Evolutionary conservation across 2,797 vertebrate genomes (phyloP).

Genomic region (Zalophus californianus): DNA sequence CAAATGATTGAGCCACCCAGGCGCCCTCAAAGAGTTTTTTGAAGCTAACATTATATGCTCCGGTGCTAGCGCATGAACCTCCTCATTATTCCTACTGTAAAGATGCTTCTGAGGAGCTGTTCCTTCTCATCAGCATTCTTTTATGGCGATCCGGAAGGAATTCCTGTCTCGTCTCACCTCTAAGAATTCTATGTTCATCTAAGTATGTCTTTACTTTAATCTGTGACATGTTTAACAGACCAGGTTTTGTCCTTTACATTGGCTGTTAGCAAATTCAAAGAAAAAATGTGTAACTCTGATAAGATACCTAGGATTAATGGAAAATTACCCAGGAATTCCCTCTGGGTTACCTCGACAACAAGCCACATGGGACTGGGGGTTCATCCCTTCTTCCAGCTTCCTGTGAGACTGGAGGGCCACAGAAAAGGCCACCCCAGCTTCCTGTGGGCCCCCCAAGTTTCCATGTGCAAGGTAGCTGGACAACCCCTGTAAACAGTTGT

Average conservation of each 20-base stretch:
- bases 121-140: neutral
- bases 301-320: neutral
- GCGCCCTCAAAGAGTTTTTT: no score
- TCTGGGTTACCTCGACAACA: neutral
- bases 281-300: neutral
- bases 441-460: neutral
- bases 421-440: neutral
- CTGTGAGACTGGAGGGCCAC: neutral
- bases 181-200: neutral
- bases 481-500: neutral
- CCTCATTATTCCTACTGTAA: fast-evolving
- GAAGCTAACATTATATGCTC: no score
- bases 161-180: neutral
- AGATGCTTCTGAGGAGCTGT: neutral
- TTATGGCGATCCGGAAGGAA: neutral
- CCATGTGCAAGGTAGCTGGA: neutral
- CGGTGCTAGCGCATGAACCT: neutral
- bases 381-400: neutral
- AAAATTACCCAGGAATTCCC: neutral
- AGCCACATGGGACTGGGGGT: neutral
- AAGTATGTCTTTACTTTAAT: neutral
- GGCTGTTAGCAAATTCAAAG: neutral
- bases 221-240: neutral
- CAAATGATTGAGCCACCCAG: no score
- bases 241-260: neutral